A percentile compares a stretch with the other conserved stretches of the same genome.
These are phyloP conservation scores for Beaufortia kweichowensis DNA, from an alignment of 2,113 vertebrate species.

Conservation along the genomic window DNA sequence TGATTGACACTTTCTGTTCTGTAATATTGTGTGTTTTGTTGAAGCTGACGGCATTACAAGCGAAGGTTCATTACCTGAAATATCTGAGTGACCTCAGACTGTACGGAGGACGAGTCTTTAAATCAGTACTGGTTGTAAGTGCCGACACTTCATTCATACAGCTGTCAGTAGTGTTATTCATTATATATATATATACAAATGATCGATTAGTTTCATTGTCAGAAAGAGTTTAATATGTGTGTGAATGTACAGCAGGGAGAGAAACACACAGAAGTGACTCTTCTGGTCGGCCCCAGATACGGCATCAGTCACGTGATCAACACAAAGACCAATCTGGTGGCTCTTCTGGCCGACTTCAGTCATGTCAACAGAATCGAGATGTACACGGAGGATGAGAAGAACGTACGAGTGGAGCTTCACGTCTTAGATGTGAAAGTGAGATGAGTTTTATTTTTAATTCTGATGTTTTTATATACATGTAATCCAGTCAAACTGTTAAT, in stretches of 20 bases:
- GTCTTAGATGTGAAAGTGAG: conserved; percentile 94
- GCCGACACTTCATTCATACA: background rate
- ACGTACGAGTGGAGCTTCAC: conserved; percentile 90
- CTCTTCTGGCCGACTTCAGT: conserved; percentile 96
- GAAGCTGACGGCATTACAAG: conserved; percentile 95
- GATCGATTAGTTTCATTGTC: too few relatives aligned
- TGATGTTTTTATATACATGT: too few relatives aligned
- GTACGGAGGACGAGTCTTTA: conserved; percentile 95
- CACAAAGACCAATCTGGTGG: conserved; percentile 95
- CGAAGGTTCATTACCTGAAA: conserved; percentile 97
- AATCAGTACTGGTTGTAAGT: conserved; percentile 90
- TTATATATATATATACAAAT: too few relatives aligned
- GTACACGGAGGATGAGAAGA: conserved; percentile 92
- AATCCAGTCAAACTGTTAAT: too few relatives aligned
- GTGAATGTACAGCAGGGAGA: conserved; percentile 85
- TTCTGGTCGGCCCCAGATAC: conserved; percentile 91
- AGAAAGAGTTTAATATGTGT: background rate
- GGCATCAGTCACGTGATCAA: conserved; percentile 99
- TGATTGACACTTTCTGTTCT: background rate
- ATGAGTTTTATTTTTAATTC: background rate
- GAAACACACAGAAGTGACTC: conserved; percentile 93
- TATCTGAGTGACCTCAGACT: conserved; percentile 94
- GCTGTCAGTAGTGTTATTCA: too few relatives aligned
- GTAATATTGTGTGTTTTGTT: conserved; percentile 14
- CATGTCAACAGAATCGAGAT: conserved; percentile 98